phyloP scores from a whole-genome alignment of 2,797 vertebrate genomes.

The Mormyrops boulengeri region DNA sequence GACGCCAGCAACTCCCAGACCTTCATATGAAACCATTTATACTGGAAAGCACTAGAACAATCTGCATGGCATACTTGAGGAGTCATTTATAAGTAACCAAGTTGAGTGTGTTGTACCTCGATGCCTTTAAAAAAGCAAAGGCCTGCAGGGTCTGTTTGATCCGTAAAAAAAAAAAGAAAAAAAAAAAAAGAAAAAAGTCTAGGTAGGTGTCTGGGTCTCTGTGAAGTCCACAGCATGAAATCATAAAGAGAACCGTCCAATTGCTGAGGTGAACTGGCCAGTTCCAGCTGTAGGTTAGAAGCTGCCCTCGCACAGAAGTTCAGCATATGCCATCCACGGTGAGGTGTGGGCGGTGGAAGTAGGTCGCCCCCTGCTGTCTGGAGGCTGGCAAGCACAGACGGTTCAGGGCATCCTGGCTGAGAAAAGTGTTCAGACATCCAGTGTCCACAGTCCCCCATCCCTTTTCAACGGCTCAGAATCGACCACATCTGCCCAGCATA shows the following conservation, averaged over 20 bases:
- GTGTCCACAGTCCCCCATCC: neutral
- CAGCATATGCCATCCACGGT: neutral
- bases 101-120: neutral
- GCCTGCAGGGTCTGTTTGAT: neutral
- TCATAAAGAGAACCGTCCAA: neutral
- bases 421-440: neutral
- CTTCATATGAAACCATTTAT: neutral
- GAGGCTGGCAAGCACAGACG: neutral
- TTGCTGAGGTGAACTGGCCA: neutral
- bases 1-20: neutral
- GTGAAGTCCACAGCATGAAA: neutral
- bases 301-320: neutral
- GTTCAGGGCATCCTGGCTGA: neutral
- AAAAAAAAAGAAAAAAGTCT: neutral
- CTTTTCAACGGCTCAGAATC: neutral
- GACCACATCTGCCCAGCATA: neutral
- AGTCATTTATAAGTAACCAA: neutral
- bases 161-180: neutral
- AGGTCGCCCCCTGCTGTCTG: neutral
- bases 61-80: neutral
- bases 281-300: neutral
- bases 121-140: slow-evolving; percentile 1
- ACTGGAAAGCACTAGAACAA: neutral
- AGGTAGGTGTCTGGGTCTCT: neutral
- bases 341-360: neutral